Percentiles rank a stretch among this genome's conserved stretches.
Evolutionary conservation across 1,140 invertebrate genomes (phyloP).

Genomic region (Ceratosolen solmsi): DNA sequence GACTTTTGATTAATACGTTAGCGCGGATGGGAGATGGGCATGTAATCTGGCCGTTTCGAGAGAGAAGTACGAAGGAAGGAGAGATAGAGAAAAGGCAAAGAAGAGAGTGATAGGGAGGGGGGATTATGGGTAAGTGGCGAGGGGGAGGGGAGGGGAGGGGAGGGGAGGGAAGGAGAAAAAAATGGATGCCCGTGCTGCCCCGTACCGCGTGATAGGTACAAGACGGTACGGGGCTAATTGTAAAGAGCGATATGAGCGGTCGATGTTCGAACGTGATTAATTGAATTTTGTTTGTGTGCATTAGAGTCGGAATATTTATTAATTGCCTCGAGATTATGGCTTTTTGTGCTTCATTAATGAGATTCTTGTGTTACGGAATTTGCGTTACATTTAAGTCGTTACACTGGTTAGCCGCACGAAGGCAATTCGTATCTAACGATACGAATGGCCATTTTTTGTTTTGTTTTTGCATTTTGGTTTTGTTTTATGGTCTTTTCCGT

Average conservation of each 20-base stretch:
- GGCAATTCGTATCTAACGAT: no score
- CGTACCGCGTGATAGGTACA: background rate
- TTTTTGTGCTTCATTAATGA: constrained; percentile 13
- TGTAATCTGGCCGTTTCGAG: constrained; percentile 19
- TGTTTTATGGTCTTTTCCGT: no score
- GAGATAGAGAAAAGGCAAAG: background rate
- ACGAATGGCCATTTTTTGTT: no score
- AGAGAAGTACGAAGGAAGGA: background rate
- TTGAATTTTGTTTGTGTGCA: constrained; percentile 3
- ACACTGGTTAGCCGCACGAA: background rate
- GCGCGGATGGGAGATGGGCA: background rate
- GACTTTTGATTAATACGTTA: constrained; percentile 38
- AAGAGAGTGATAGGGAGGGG: no score
- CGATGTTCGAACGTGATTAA: constrained; percentile 14
- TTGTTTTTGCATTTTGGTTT: no score
- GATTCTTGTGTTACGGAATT: background rate
- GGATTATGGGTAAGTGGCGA: no score
- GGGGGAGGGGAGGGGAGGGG: no score
- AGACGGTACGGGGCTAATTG: constrained; percentile 22
- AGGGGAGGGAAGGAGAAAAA: background rate
- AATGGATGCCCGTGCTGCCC: background rate
- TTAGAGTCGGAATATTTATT: constrained; percentile 12
- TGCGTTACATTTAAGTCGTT: background rate
- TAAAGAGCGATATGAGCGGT: constrained; percentile 10
- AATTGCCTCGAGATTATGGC: background rate